These are phyloP conservation scores for Cavia porcellus DNA, from an alignment of 2,113 vertebrate species.

Conservation along the genomic window DNA sequence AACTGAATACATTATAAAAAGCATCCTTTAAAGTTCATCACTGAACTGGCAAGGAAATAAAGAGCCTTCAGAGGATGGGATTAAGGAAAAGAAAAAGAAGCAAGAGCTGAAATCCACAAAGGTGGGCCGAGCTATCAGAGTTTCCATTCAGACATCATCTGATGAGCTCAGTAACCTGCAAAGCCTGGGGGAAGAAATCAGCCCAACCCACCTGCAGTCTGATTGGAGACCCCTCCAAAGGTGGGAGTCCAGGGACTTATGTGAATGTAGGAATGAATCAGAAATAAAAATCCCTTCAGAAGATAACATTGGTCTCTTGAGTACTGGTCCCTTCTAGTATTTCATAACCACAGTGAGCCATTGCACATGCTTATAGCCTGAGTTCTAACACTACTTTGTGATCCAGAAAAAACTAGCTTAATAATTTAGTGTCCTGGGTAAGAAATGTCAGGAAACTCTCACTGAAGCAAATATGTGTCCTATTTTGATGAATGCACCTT, in stretches of 20 bases:
- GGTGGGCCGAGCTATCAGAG: not conserved
- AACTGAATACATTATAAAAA: not conserved
- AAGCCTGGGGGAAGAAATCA: not conserved
- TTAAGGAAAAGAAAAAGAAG: not conserved
- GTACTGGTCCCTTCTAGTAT: not conserved
- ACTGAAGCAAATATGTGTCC: not conserved
- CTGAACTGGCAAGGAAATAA: not conserved
- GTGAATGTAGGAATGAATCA: not conserved
- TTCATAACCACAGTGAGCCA: not conserved
- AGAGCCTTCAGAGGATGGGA: not conserved
- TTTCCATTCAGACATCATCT: not conserved
- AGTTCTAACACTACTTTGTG: not conserved
- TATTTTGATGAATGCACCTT: not conserved
- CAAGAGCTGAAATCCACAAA: not conserved
- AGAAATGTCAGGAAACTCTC: not conserved
- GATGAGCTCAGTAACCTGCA: not conserved
- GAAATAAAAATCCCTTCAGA: conserved; percentile 20
- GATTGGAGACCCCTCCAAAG: not conserved
- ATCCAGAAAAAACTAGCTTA: not conserved
- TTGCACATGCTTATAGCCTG: not conserved
- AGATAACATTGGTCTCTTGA: not conserved
- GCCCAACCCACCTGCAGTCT: not conserved
- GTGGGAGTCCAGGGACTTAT: not conserved
- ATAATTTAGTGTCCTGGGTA: not conserved
- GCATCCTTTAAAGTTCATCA: not conserved